Evolutionary conservation across 2,888 invertebrate species (phyloP).

Genomic region (Drosophila pseudotakahashii): DNA sequence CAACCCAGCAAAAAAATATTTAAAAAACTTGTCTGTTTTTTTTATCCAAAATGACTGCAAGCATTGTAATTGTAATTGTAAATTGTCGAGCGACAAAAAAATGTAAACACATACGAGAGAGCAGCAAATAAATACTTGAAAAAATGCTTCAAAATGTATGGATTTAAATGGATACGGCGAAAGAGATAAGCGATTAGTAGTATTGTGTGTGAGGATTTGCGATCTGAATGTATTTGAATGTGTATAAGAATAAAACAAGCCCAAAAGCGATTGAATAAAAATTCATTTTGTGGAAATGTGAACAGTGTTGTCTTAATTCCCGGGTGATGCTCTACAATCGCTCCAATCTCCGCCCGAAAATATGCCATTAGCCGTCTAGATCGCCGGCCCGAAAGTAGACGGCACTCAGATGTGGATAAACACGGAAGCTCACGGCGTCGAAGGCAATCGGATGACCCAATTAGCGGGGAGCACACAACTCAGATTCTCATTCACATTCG

Average conservation of each 20-base stretch:
- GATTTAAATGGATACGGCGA: conserved; percentile 23
- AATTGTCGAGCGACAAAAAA: conserved; percentile 54
- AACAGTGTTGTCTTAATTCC: background rate
- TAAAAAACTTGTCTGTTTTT: conserved; percentile 21
- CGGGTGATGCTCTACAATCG: background rate
- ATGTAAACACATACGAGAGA: conserved; percentile 24
- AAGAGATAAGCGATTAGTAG: background rate
- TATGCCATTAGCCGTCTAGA: conserved; percentile 15
- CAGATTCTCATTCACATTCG: background rate
- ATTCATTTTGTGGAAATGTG: conserved; percentile 35
- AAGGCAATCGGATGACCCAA: conserved; percentile 28
- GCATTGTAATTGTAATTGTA: conserved; percentile 67
- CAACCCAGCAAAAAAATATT: conserved; percentile 8
- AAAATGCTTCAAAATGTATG: conserved; percentile 1
- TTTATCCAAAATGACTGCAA: conserved; percentile 60
- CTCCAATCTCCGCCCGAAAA: conserved; percentile 13
- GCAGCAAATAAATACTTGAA: conserved; percentile 25
- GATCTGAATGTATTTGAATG: conserved; percentile 22
- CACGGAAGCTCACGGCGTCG: background rate
- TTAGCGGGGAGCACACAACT: conserved; percentile 10
- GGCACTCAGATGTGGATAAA: conserved; percentile 1
- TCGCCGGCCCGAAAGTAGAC: conserved; percentile 21
- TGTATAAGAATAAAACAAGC: conserved; percentile 24
- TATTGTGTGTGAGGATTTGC: conserved; percentile 18
- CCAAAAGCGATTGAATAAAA: conserved; percentile 40